A percentile compares a stretch with the other conserved stretches of the same genome.
These are phyloP conservation scores for Paracentrotus lividus DNA, from an alignment of 53 echinoderm and acorn worm genomes.

Conservation along the genomic window DNA sequence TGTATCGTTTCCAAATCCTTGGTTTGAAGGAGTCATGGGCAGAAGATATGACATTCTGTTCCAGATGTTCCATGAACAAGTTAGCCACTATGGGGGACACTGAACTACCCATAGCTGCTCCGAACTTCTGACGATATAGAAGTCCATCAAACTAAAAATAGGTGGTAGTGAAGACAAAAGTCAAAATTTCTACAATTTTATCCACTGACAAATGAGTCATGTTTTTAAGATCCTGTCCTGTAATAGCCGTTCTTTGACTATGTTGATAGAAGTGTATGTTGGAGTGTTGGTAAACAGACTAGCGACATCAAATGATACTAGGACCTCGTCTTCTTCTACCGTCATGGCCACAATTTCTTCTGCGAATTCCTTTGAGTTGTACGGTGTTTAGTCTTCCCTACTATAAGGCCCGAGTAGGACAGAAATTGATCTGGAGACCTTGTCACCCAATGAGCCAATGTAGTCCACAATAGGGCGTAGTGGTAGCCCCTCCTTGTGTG, in stretches of 20 bases:
- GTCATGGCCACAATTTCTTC: background rate
- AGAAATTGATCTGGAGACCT: constrained; percentile 64
- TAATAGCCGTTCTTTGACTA: background rate
- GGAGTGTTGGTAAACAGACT: constrained; percentile 49
- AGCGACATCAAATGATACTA: constrained; percentile 55
- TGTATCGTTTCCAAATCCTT: background rate
- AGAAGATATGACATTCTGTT: background rate
- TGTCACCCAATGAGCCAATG: constrained; percentile 63
- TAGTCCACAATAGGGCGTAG: background rate
- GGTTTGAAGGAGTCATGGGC: background rate
- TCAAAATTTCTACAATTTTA: constrained; percentile 36
- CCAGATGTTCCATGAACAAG: constrained; percentile 20
- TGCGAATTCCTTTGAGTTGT: constrained; percentile 56
- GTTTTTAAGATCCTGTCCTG: background rate
- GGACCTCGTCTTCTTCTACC: background rate
- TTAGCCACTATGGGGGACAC: constrained; percentile 17
- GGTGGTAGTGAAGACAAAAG: constrained; percentile 22
- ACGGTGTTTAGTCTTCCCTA: constrained; percentile 65
- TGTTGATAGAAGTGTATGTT: constrained; percentile 13
- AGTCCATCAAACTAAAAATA: constrained; percentile 33
- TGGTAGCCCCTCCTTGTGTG: constrained; percentile 59
- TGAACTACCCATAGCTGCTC: constrained; percentile 54
- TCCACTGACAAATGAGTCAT: background rate
- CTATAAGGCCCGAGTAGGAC: constrained; percentile 65
- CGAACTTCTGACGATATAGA: constrained; percentile 31